Conservation (phyloP, 2,888 invertebrate species). For the Dyspetes luteomarginatus region DNA sequence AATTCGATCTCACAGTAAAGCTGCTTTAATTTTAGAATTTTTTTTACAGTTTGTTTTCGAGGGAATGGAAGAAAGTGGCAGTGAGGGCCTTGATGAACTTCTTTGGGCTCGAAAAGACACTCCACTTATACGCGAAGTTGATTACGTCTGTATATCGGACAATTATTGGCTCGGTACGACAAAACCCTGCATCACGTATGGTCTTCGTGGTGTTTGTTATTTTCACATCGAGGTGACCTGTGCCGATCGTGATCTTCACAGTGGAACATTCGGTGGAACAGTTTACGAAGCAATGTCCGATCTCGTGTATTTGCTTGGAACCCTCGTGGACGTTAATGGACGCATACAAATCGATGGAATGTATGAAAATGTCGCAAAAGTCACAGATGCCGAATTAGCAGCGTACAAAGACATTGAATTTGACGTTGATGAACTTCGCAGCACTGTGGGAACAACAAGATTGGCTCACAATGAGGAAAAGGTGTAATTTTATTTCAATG, state of each 20-base stretch:
- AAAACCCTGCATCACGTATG: slow-evolving; percentile 99
- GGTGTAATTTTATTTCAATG: too few species aligned
- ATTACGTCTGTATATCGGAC: slow-evolving; percentile 98
- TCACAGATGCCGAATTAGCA: slow-evolving; percentile 88
- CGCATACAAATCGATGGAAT: slow-evolving; percentile 93
- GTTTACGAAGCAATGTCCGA: slow-evolving; percentile 97
- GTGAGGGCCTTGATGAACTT: slow-evolving; percentile 96
- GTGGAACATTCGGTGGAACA: slow-evolving; percentile 97
- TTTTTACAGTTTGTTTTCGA: slow-evolving; percentile 93
- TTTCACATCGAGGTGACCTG: slow-evolving; percentile 95
- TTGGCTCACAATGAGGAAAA: slow-evolving; percentile 92
- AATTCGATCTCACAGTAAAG: neutral
- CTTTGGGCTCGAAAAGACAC: slow-evolving; percentile 88
- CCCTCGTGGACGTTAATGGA: slow-evolving; percentile 93
- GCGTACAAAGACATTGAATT: slow-evolving; percentile 94
- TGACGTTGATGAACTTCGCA: slow-evolving; percentile 90
- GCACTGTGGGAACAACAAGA: slow-evolving; percentile 88
- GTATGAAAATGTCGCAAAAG: slow-evolving; percentile 91
- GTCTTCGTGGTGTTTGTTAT: slow-evolving; percentile 96
- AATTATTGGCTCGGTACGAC: slow-evolving; percentile 99
- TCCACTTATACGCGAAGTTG: slow-evolving; percentile 92
- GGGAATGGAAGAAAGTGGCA: slow-evolving; percentile 99
- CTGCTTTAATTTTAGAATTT: slow-evolving; percentile 30
- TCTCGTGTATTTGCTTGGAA: slow-evolving; percentile 92
- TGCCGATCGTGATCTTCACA: slow-evolving; percentile 96